Base-by-base conservation (phyloP, 2,113 vertebrate species). In the Ceyx cyanopectus region DNA sequence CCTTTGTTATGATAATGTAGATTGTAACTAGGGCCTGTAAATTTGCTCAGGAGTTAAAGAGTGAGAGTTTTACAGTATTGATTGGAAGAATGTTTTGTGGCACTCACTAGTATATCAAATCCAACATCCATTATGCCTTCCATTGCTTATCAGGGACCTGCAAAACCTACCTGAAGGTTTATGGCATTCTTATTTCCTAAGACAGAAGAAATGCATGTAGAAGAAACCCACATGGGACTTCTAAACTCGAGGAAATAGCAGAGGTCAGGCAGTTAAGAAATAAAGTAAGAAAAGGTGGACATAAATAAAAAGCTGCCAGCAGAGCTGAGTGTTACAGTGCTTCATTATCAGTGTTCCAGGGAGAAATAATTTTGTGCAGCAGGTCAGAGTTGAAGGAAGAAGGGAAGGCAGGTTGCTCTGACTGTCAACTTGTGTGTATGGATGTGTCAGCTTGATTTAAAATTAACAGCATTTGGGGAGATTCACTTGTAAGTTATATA, bases 391-490 rank as follows among this genome's bases (percentile, higher is more conserved):
- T 94, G 83, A 96, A 94, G 67, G 83, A 90, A 63, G 30, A 74
- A 68, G 37, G 92, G 72, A 89, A 92, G 53, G 32, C 7, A 21
- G 14, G 58, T 70, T 91, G 21, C 67, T 92, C 50, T 81, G 84
- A 53, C 68, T 83, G 65, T 45, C 65, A 74, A 91, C 81, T 92
- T 90, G 43, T 1, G 53, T 93, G 84, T 51, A 66, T 37, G 56
- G 45, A 54, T 19, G 6, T 92, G 91, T 94, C 90, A 27, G 68
- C 43, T 84, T 9, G 0, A 75, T 93, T 92, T 96, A 93, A 96
- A 96, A 90, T 89, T 83, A 96, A 91, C 75, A 95, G 87, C 61
- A 72, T 94, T 85, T 83, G 78, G 46, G 60, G 68, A 92, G 67
- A 91, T 93, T 89, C 89, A 87, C 72, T 87, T 90, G 60, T 78